Evolutionary conservation across 1,140 invertebrate genomes (phyloP), one percentile per base, ranked within the genome.

Genomic region (Drosophila bipectinata): DNA sequence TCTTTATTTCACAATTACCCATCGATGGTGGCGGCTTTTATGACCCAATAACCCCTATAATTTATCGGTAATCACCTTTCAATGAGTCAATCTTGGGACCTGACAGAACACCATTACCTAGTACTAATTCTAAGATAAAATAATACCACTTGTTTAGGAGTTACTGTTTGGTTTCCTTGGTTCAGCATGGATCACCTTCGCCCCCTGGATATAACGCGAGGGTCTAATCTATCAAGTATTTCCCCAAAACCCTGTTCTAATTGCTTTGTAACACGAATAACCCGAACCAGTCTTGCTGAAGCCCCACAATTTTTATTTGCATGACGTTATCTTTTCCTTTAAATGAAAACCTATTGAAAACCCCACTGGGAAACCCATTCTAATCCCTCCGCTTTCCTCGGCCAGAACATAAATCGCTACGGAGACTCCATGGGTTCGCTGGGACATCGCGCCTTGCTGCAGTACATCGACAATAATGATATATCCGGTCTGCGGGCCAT

Each of bases 341-440:
- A 32, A 47, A 47, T 47, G 15, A 47, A 10, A 47, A 8, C n/a
- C 8, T 3, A 32, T 48, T 66, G 0, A 53, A 7, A n/a, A 6
- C 12, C 0, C 30, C 6, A 6, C 15, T 0, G 18, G 1, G 10
- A 21, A 14, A 21, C 30, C 2, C 6, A 1, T 37, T 37, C 8
- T 69, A 57, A 69, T 18, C 32, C 4, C 4, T 4, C 2, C 0
- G 0, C 4, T 3, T 4, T 53, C 41, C 21, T 41, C 12, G 28
- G 21, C 3, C n/a, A 92, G 91, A 90, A 88, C 62, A 89, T 92
- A 56, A 92, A 92, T 90, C 91, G 91, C 48, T 90, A 80, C 79
- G 90, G 93, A 92, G 97, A 97, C 93, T 97, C 97, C 93, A 97
- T 97, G 97, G 95, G 97, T 93, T 97, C 96, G 63, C 93, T 97